phyloP scores from a whole-genome alignment of 2,888 invertebrate genomes.

The Meiosimyza decipiens region DNA sequence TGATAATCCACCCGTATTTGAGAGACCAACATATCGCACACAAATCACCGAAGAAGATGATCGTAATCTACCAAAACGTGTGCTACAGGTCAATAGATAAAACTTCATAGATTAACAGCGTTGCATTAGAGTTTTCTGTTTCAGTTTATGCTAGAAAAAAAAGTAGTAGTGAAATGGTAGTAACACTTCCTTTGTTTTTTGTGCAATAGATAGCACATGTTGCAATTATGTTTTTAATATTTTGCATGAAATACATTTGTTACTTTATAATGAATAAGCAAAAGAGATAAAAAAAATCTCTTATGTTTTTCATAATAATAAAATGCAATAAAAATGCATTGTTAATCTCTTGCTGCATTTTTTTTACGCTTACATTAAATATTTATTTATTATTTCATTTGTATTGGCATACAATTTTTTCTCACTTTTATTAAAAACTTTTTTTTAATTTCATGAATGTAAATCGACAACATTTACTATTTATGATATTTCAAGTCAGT shows the following conservation, averaged over 20 bases:
- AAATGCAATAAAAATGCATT: conserved; percentile 5
- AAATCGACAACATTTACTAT: conserved; percentile 31
- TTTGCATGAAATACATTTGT: neutral
- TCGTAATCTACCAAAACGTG: conserved; percentile 91
- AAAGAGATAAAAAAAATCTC: neutral
- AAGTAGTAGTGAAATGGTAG: conserved; percentile 19
- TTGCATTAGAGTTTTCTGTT: conserved; percentile 49
- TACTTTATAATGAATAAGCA: conserved; percentile 17
- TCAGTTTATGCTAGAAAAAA: neutral
- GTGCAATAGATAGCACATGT: neutral
- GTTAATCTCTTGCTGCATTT: conserved; percentile 23
- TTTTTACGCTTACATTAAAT: conserved; percentile 7
- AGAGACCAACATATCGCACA: conserved; percentile 92
- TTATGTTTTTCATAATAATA: conserved; percentile 22
- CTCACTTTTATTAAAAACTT: neutral
- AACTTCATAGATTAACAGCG: neutral
- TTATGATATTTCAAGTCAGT: conserved; percentile 28
- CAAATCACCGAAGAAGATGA: conserved; percentile 97
- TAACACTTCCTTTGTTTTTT: neutral
- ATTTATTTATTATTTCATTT: neutral
- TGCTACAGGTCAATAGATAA: conserved; percentile 77
- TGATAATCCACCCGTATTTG: conserved; percentile 97
- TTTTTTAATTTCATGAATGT: neutral
- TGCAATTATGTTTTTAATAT: conserved; percentile 1
- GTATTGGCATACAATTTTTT: too few species aligned